phyloP scores from a whole-genome alignment of 2,888 invertebrate species.

The Homarus gammarus region DNA sequence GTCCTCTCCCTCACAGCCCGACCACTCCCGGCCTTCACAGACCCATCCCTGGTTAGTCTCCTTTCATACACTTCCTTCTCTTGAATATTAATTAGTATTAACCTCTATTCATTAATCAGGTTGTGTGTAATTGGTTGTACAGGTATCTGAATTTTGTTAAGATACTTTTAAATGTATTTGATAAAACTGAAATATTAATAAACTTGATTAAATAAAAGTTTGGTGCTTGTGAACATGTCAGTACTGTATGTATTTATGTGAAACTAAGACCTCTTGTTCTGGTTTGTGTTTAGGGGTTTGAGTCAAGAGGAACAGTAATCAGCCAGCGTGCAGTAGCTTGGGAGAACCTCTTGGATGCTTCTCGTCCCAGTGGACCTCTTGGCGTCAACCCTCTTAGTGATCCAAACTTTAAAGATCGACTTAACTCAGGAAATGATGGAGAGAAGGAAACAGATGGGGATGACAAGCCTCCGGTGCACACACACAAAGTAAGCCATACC shows the following conservation, averaged over 20 bases:
- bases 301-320: constrained; percentile 92
- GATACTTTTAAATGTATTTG: not conserved
- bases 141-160: too few species aligned
- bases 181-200: not conserved
- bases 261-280: not conserved
- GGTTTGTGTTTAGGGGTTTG: constrained; percentile 86
- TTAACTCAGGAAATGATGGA: not conserved
- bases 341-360: constrained; percentile 90
- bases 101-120: too few species aligned
- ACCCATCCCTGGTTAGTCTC: constrained; percentile 87
- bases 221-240: too few species aligned
- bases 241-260: not conserved
- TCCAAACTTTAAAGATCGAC: not conserved
- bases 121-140: too few species aligned
- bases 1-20: constrained; percentile 84
- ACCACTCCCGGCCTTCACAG: constrained; percentile 88
- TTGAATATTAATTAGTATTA: too few species aligned
- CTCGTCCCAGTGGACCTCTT: constrained; percentile 85
- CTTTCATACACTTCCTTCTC: too few species aligned
- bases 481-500: constrained; percentile 56
- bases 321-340: constrained; percentile 90
- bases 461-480: constrained; percentile 39
- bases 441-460: constrained; percentile 32
- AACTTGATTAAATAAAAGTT: not conserved
- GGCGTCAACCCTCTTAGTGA: constrained; percentile 84